phyloP scores from a whole-genome alignment of 2,888 invertebrate genomes.

The Leptarthrus brevirostris region DNA sequence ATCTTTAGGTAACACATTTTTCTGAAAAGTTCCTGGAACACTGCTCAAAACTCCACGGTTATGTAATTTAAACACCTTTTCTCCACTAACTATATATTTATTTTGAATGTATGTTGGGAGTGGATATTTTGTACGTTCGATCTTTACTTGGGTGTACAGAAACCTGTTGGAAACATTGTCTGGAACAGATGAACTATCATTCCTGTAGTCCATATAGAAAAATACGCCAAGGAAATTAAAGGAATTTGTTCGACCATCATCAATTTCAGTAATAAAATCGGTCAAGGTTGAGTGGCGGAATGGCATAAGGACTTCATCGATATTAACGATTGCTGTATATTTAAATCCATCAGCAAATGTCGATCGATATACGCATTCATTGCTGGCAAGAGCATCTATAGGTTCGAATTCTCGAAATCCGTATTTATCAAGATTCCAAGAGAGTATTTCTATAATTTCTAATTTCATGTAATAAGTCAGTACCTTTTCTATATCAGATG shows the following conservation, averaged over 20 bases:
- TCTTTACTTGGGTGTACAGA: slow-evolving; percentile 66
- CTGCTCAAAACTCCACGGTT: slow-evolving; percentile 80
- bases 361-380: slow-evolving; percentile 90
- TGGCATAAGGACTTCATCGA: slow-evolving; percentile 89
- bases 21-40: slow-evolving; percentile 60
- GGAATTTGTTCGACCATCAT: slow-evolving; percentile 59
- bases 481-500: slow-evolving; percentile 62
- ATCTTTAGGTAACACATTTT: slow-evolving; percentile 60
- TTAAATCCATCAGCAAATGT: slow-evolving; percentile 78
- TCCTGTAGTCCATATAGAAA: slow-evolving; percentile 67
- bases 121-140: slow-evolving; percentile 61
- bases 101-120: slow-evolving; percentile 80
- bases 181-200: slow-evolving; percentile 63
- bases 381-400: slow-evolving; percentile 81
- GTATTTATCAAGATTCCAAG: slow-evolving; percentile 64
- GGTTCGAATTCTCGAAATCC: slow-evolving; percentile 63
- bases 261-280: slow-evolving; percentile 61
- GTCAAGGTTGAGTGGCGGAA: slow-evolving; percentile 79
- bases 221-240: slow-evolving; percentile 69
- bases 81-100: slow-evolving; percentile 87
- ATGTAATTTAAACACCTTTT: slow-evolving; percentile 85
- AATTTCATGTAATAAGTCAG: slow-evolving; percentile 63
- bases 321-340: slow-evolving; percentile 84
- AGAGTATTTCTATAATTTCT: slow-evolving; percentile 63
- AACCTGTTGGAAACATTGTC: slow-evolving; percentile 60